Conservation (phyloP, 2,797 vertebrate genomes). For the Lutjanus campechanus region DNA sequence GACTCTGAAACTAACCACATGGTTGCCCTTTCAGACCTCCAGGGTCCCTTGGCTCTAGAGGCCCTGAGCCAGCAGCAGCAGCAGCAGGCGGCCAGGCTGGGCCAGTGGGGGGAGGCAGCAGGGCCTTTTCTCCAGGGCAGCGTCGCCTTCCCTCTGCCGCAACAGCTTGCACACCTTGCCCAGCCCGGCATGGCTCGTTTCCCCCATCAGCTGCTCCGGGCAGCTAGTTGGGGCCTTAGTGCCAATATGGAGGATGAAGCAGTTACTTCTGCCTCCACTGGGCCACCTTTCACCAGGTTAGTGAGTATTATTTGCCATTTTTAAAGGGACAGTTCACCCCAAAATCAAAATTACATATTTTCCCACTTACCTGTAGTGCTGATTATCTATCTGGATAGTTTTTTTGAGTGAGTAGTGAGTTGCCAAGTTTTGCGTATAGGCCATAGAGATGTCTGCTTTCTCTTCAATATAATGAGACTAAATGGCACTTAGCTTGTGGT, state of each 20-base stretch:
- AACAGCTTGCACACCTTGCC: conserved; percentile 92
- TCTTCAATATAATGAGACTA: background rate
- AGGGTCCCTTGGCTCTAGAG: conserved; percentile 91
- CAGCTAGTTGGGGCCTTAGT: conserved; percentile 91
- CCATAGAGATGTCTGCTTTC: too few relatives aligned
- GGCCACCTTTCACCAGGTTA: conserved; percentile 92
- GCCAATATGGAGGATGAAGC: conserved; percentile 91
- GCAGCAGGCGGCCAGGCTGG: conserved; percentile 89
- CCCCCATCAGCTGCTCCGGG: conserved; percentile 91
- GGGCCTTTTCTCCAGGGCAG: conserved; percentile 91
- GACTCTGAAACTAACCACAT: conserved; percentile 26
- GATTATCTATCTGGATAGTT: too few relatives aligned
- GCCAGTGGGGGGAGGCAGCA: conserved; percentile 95
- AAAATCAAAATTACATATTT: too few relatives aligned
- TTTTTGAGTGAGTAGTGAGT: too few relatives aligned
- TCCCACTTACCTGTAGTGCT: too few relatives aligned
- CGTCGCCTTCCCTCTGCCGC: conserved; percentile 91
- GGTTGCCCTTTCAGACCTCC: conserved; percentile 87
- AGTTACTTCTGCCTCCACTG: conserved; percentile 61
- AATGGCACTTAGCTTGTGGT: too few relatives aligned
- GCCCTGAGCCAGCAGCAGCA: conserved; percentile 90
- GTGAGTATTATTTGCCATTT: background rate
- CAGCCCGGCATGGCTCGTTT: conserved; percentile 92
- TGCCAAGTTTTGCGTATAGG: too few relatives aligned
- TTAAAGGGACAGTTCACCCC: background rate